Conservation (phyloP, 2,888 invertebrate genomes). For the Leucoma salicis region DNA sequence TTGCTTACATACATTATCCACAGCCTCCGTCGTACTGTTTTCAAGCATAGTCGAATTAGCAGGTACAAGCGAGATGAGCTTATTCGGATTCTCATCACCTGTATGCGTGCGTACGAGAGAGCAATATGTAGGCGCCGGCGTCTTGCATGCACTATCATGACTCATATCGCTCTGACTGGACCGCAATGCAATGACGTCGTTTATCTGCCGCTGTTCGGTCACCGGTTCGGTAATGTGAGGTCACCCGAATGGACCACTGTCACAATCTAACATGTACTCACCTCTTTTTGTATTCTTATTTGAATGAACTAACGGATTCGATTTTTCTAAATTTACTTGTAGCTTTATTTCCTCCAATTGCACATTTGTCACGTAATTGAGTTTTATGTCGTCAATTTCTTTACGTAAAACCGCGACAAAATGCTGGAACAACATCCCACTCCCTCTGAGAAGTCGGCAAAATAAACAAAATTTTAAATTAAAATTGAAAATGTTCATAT, state of each 20-base stretch:
- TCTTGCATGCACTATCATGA: background rate
- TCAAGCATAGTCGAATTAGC: too few species aligned
- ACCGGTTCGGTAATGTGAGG: background rate
- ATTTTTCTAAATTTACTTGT: too few species aligned
- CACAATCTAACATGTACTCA: background rate
- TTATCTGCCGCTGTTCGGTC: background rate
- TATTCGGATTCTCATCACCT: background rate
- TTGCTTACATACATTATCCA: background rate
- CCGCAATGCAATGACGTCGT: background rate
- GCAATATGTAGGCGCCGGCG: background rate
- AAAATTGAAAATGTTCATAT: too few species aligned
- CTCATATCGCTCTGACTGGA: background rate
- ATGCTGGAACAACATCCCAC: too few species aligned
- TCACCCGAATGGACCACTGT: background rate
- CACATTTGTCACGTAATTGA: too few species aligned
- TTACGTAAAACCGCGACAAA: too few species aligned
- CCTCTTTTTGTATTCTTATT: constrained; percentile 1
- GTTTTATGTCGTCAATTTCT: too few species aligned
- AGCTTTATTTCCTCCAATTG: too few species aligned
- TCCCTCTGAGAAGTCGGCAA: too few species aligned
- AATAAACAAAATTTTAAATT: too few species aligned
- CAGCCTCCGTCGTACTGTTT: too few species aligned
- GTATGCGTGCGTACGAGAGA: background rate
- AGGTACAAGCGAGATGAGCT: background rate
- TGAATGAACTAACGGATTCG: background rate